Percentiles rank a stretch among this genome's conserved stretches.
These are phyloP conservation scores for Dicentrarchus labrax DNA, from an alignment of 2,113 vertebrate species.

Conservation along the genomic window DNA sequence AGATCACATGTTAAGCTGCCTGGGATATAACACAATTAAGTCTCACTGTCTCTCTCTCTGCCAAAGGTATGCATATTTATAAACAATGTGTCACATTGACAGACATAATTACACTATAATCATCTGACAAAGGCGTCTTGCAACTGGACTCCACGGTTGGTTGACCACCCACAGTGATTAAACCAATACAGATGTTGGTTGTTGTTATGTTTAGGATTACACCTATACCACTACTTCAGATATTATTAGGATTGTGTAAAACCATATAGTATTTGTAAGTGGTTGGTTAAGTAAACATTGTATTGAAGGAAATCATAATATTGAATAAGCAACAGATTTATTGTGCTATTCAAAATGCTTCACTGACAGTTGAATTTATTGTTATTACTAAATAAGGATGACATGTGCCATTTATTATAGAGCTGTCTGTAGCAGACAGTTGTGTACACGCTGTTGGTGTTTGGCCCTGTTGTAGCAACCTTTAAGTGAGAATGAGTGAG, in stretches of 20 bases:
- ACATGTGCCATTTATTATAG: neutral
- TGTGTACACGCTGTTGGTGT: neutral
- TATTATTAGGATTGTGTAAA: neutral
- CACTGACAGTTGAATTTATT: neutral
- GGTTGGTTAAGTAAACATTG: neutral
- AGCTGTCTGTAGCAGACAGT: neutral
- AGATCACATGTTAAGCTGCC: neutral
- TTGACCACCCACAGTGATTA: slow-evolving; percentile 47
- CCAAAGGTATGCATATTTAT: neutral
- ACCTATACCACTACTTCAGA: neutral
- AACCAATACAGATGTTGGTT: slow-evolving; percentile 33
- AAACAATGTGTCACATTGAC: neutral
- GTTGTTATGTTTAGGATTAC: slow-evolving; percentile 28
- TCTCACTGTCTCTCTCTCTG: slow-evolving; percentile 2
- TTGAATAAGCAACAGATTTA: slow-evolving; percentile 5
- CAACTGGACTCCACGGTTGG: neutral
- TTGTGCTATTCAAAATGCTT: neutral
- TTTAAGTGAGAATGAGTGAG: too few species aligned
- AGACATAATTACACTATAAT: neutral
- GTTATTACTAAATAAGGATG: neutral
- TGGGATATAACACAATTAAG: neutral
- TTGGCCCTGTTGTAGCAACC: slow-evolving; percentile 22
- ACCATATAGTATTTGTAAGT: neutral
- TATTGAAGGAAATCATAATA: slow-evolving; percentile 8
- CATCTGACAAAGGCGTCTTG: neutral